Evolutionary conservation across 1,140 invertebrate species (phyloP).

Genomic region (Caerostris extrusa): DNA sequence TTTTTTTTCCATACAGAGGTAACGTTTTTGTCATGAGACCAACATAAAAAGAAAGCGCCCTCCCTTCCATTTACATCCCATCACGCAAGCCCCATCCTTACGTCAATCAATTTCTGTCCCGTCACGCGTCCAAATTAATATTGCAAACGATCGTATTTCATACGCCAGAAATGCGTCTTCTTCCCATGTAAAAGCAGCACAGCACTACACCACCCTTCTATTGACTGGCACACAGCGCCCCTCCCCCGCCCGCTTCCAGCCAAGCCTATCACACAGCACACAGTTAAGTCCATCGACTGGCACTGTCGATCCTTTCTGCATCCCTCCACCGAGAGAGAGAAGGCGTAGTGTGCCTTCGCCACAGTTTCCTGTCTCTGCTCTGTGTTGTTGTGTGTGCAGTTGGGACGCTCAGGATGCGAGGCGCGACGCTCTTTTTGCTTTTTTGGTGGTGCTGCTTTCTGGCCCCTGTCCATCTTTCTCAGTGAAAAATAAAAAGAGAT

Average conservation of each 20-base stretch:
- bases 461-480: background rate
- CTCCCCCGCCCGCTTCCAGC: background rate
- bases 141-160: conserved; percentile 35
- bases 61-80: background rate
- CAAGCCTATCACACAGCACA: conserved; percentile 37
- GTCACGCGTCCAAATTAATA: conserved; percentile 38
- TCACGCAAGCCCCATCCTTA: conserved; percentile 36
- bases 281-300: conserved; percentile 5
- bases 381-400: too few species aligned
- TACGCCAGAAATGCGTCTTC: conserved; percentile 22
- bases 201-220: conserved; percentile 37
- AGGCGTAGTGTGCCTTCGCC: background rate
- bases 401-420: conserved; percentile 1
- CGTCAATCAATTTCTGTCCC: conserved; percentile 19
- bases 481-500: background rate
- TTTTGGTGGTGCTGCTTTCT: background rate
- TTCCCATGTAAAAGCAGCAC: conserved; percentile 28
- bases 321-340: background rate
- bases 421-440: background rate
- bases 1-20: background rate
- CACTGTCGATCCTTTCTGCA: background rate
- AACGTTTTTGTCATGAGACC: background rate
- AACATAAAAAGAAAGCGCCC: background rate
- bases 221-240: background rate
- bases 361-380: conserved; percentile 10